Conservation (phyloP, 2,888 invertebrate genomes). For the Portevinia maculata region DNA sequence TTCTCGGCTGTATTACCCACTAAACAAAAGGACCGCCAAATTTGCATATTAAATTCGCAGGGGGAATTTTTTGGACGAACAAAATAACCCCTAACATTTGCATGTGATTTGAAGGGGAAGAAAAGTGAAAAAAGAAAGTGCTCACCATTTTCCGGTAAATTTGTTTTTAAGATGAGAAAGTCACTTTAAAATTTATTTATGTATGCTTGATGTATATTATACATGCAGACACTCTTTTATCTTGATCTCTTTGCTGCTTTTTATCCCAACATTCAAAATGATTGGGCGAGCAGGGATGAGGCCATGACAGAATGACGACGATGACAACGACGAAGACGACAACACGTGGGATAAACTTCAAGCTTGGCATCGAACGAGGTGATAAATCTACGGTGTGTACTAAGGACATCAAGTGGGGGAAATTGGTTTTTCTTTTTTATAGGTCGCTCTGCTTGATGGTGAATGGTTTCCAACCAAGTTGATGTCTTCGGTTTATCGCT, state of each 20-base stretch:
- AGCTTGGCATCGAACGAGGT: conserved; percentile 70
- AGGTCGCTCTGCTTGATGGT: conserved; percentile 14
- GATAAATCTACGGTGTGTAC: conserved; percentile 64
- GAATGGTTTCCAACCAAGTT: conserved; percentile 55
- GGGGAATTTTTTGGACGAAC: conserved; percentile 15
- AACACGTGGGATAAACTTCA: conserved; percentile 41
- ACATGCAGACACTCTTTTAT: conserved; percentile 24
- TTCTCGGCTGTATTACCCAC: conserved; percentile 56
- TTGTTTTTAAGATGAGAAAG: conserved; percentile 70
- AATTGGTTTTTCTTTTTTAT: conserved; percentile 55
- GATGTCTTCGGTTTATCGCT: conserved; percentile 68
- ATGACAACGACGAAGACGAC: background rate
- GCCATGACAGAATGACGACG: background rate
- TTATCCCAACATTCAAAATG: conserved; percentile 65
- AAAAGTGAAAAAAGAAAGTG: conserved; percentile 31
- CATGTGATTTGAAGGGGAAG: conserved; percentile 51
- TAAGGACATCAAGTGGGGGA: conserved; percentile 31
- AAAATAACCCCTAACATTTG: conserved; percentile 56
- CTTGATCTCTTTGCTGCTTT: conserved; percentile 60
- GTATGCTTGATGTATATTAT: no score
- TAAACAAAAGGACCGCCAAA: conserved; percentile 33
- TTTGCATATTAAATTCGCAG: conserved; percentile 58
- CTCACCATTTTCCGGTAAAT: conserved; percentile 72
- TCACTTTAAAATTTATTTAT: conserved; percentile 41
- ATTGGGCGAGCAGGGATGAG: conserved; percentile 26